phyloP scores from a whole-genome alignment of 2,888 invertebrate genomes.

The Acanthosepion pharaonis region DNA sequence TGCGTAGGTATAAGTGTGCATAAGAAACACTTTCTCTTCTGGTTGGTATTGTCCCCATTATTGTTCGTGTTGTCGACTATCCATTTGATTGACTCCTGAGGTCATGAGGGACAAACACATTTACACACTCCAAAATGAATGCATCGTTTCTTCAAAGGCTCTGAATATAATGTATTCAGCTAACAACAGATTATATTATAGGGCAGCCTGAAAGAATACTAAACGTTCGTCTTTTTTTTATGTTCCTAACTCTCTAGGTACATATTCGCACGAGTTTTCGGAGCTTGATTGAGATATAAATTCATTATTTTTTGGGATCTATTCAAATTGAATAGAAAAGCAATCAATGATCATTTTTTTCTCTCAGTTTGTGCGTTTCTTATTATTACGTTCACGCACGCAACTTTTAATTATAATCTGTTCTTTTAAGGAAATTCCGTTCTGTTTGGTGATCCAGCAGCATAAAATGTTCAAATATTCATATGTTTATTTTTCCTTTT shows the following conservation, averaged over 20 bases:
- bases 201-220: not conserved
- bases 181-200: not conserved
- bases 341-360: too few species aligned
- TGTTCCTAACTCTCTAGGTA: not conserved
- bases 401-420: too few species aligned
- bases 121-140: not conserved
- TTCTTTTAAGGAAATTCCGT: too few species aligned
- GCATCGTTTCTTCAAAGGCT: not conserved
- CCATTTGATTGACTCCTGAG: not conserved
- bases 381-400: too few species aligned
- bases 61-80: not conserved
- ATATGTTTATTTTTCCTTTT: too few species aligned
- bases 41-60: not conserved
- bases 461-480: too few species aligned
- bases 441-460: too few species aligned
- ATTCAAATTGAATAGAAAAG: too few species aligned
- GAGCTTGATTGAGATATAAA: not conserved
- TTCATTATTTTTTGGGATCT: not conserved
- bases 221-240: not conserved
- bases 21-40: too few species aligned
- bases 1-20: too few species aligned
- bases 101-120: not conserved
- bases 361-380: too few species aligned
- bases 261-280: not conserved
- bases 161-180: not conserved